phyloP scores from a whole-genome alignment of 2,888 invertebrate species.

The Apantesis nais region DNA sequence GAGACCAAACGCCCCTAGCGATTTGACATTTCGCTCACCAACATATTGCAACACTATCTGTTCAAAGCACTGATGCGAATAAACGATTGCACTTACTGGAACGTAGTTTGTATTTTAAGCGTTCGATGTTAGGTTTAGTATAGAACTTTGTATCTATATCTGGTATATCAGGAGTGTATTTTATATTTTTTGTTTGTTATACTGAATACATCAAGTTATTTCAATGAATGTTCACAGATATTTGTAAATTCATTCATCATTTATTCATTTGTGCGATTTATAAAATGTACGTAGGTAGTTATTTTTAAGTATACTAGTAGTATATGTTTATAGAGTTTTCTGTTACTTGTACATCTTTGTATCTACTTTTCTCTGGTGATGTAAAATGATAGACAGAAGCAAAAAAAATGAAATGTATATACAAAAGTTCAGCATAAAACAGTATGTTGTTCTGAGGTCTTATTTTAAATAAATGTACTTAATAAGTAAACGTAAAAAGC shows the following conservation, averaged over 20 bases:
- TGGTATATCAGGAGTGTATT: background rate
- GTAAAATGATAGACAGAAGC: too few relatives aligned
- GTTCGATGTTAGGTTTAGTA: slow-evolving; percentile 7
- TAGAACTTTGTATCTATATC: background rate
- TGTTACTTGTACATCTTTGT: background rate
- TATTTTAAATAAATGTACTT: background rate
- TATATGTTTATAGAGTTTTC: background rate
- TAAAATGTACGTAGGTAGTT: background rate
- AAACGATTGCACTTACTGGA: slow-evolving; percentile 23
- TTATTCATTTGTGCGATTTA: too few relatives aligned
- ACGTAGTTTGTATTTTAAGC: slow-evolving; percentile 21
- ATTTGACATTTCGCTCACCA: slow-evolving; percentile 47
- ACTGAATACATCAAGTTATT: background rate
- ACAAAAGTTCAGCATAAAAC: too few relatives aligned
- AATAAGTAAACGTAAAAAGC: background rate
- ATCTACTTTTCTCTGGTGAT: too few relatives aligned
- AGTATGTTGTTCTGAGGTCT: too few relatives aligned
- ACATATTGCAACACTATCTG: slow-evolving; percentile 41
- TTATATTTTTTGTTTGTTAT: background rate
- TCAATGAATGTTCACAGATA: background rate
- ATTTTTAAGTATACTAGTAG: background rate
- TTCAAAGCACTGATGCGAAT: slow-evolving; percentile 26
- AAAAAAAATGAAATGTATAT: too few relatives aligned
- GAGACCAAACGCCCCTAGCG: slow-evolving; percentile 34
- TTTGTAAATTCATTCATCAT: too few relatives aligned